phyloP scores from a whole-genome alignment of 1,140 invertebrate genomes.

The Aphaenogaster ashmeadi region DNA sequence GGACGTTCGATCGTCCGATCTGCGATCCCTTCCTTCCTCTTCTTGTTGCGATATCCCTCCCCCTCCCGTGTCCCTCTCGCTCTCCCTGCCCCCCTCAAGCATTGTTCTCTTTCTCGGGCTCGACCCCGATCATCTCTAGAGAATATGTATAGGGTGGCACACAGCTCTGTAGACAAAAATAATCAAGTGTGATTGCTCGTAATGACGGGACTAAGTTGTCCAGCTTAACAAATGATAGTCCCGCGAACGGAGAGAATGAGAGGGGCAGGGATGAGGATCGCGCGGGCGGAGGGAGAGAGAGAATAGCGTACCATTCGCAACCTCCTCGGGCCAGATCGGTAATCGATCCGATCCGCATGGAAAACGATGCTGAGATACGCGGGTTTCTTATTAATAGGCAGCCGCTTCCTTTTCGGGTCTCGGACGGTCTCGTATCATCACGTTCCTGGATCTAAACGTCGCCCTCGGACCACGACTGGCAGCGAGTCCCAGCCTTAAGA shows the following conservation, averaged over 20 bases:
- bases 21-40: not conserved
- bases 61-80: not conserved
- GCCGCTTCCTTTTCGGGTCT: conserved; percentile 69
- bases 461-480: conserved; percentile 5
- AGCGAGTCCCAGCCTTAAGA: not conserved
- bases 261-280: conserved; percentile 50
- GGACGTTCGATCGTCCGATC: conserved; percentile 64
- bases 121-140: conserved; percentile 68
- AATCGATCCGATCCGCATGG: conserved; percentile 83
- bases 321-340: conserved; percentile 76
- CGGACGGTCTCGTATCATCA: conserved; percentile 49
- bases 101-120: conserved; percentile 40
- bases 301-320: conserved; percentile 42
- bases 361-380: conserved; percentile 80
- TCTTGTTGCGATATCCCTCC: conserved; percentile 39
- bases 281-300: conserved; percentile 66
- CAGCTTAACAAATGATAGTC: conserved; percentile 87
- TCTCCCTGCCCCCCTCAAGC: not conserved
- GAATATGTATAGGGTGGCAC: conserved; percentile 60
- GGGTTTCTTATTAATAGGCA: conserved; percentile 84
- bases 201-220: conserved; percentile 86
- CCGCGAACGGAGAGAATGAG: conserved; percentile 61
- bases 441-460: conserved; percentile 45
- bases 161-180: conserved; percentile 86
- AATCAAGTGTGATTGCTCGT: conserved; percentile 87